These are phyloP conservation scores for Epinephelus lanceolatus DNA, from an alignment of 2,113 vertebrate genomes.

Conservation along the genomic window DNA sequence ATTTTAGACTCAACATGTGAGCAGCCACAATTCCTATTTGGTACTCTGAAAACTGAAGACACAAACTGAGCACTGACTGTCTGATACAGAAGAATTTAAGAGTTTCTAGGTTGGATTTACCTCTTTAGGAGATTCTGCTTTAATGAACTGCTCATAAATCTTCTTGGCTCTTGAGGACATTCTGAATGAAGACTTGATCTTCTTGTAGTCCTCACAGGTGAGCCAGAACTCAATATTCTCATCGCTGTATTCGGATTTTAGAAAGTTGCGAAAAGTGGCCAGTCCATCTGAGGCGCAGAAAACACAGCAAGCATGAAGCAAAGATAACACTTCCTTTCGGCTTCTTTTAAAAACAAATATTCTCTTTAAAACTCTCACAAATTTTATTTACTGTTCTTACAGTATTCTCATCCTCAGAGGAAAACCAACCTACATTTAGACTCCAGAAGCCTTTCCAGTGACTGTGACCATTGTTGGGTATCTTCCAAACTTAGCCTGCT, in stretches of 20 bases:
- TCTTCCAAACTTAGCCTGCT: slow-evolving; percentile 87
- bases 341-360: slow-evolving; percentile 1
- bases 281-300: slow-evolving; percentile 79
- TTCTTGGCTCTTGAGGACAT: slow-evolving; percentile 85
- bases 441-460: slow-evolving; percentile 85
- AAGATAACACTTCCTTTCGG: not conserved
- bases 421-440: slow-evolving; percentile 85
- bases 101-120: slow-evolving; percentile 54
- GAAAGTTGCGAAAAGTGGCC: slow-evolving; percentile 85
- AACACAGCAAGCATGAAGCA: slow-evolving; percentile 16
- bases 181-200: slow-evolving; percentile 82
- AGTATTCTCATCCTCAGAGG: slow-evolving; percentile 24
- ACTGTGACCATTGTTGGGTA: slow-evolving; percentile 87
- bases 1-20: slow-evolving; percentile 28
- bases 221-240: slow-evolving; percentile 89
- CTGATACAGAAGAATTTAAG: too few species aligned
- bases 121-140: slow-evolving; percentile 87
- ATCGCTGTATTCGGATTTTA: slow-evolving; percentile 88
- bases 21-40: not conserved
- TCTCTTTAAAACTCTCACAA: slow-evolving; percentile 21
- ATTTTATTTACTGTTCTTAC: slow-evolving; percentile 39
- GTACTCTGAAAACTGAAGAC: not conserved
- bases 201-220: slow-evolving; percentile 87
- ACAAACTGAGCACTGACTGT: too few species aligned
- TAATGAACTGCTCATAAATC: slow-evolving; percentile 86